Percentiles rank a stretch among this genome's conserved stretches.
These are phyloP conservation scores for Leistus spinibarbis DNA, from an alignment of 2,888 invertebrate genomes.

Conservation along the genomic window DNA sequence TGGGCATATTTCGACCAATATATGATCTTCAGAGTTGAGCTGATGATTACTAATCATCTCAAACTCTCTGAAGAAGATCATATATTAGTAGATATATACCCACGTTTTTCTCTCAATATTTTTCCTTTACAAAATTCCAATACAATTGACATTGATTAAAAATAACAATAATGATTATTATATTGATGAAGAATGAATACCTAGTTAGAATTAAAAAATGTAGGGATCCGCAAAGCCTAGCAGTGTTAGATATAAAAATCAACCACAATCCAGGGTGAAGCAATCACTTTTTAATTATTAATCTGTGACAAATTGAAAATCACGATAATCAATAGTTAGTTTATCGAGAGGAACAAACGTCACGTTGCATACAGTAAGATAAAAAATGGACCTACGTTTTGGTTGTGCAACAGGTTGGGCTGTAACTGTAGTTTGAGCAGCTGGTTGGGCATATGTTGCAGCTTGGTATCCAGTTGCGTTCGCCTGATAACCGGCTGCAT, in stretches of 20 bases:
- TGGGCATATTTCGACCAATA: too few species aligned
- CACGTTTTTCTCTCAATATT: too few species aligned
- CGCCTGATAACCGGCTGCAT: slow-evolving; percentile 67
- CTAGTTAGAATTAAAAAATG: slow-evolving; percentile 12
- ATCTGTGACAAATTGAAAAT: slow-evolving; percentile 25
- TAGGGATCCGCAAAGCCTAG: slow-evolving; percentile 32
- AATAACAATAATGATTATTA: too few species aligned
- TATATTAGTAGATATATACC: too few species aligned
- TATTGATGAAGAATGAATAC: too few species aligned
- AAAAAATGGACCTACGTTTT: slow-evolving; percentile 64
- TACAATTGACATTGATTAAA: too few species aligned
- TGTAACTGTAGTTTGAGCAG: slow-evolving; percentile 63
- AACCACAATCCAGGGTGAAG: slow-evolving; percentile 30
- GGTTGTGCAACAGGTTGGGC: slow-evolving; percentile 62
- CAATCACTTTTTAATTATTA: slow-evolving; percentile 19
- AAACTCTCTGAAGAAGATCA: too few species aligned
- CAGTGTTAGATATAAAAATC: slow-evolving; percentile 28
- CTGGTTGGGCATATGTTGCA: slow-evolving; percentile 60
- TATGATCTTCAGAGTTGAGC: too few species aligned
- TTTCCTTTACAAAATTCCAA: too few species aligned
- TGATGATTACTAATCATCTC: too few species aligned
- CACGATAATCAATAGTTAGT: slow-evolving; percentile 12
- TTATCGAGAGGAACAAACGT: slow-evolving; percentile 20
- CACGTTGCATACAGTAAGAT: neutral
- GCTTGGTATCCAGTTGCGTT: slow-evolving; percentile 58